Base-by-base conservation (phyloP, 37 sponge, comb jelly and placozoan species). In the Aphrocallistes beatrix region DNA sequence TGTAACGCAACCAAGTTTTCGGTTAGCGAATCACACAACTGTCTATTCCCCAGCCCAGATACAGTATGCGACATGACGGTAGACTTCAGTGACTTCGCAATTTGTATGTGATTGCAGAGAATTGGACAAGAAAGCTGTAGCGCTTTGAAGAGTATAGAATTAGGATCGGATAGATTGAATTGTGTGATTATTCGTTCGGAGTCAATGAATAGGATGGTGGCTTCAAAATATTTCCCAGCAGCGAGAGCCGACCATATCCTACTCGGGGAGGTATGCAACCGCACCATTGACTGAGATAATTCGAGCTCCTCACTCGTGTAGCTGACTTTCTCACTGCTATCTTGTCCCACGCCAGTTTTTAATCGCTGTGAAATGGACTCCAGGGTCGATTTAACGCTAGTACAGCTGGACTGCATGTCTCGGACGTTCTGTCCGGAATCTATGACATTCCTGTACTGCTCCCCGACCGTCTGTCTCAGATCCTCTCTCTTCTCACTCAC, bases 1-100 rank as follows among this genome's bases (percentile, higher is more conserved):
- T 60, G 75, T 60, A 60, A 60, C 3, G 75, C 75, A 30, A 60
- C n/a, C n/a, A 60, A 60, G n/a, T 60, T 60, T 60, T 60, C 75
- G n/a, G 75, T 60, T 30, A 60, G n/a, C 3, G 75, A 60, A 8
- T 60, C 75, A 13, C 28, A 30, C 10, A 25, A 25, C n/a, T 60
- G 75, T 21, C 28, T 28, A 3, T 28, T 21, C 10, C 75, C 75
- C 21, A 60, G 21, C 21, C 75, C 75, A 1, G 10, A 25, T 60
- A 60, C n/a, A 8, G 75, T 60, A 60, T 60, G 34, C n/a, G 75
- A 3, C 8, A 60, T 19, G 28, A 60, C 75, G n/a, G 32, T 60
- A 60, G 75, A 32, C 34, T 60, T 1, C 3, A 60, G 75, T 19
- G 75, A 60, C 6, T 60, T 21, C n/a, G 75, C 10, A 3, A 60